phyloP scores from a whole-genome alignment of 2,113 vertebrate genomes.

The Pipra filicauda region DNA sequence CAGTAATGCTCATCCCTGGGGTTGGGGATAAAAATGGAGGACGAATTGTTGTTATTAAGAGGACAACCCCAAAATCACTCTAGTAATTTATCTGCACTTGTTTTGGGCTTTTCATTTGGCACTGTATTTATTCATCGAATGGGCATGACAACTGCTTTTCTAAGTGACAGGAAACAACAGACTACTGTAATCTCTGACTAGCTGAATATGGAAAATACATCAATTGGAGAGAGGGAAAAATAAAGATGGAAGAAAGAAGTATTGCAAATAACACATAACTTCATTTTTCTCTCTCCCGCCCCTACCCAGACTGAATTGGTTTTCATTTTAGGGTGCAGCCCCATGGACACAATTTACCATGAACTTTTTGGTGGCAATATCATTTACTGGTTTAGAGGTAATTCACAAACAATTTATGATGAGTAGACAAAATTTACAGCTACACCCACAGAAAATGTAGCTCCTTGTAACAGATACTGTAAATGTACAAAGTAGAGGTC shows the following conservation, averaged over 20 bases:
- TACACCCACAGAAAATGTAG: not conserved
- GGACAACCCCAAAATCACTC: constrained; percentile 13
- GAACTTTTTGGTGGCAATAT: not conserved
- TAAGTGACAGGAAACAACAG: not conserved
- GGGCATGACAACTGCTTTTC: not conserved
- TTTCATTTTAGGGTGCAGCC: not conserved
- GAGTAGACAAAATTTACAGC: not conserved
- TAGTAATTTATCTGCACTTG: not conserved
- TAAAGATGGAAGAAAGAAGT: not conserved
- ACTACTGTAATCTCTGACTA: not conserved
- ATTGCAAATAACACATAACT: not conserved
- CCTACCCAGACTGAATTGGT: not conserved
- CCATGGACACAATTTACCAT: not conserved
- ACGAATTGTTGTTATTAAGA: not conserved
- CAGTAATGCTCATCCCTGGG: not conserved
- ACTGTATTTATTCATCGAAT: not conserved
- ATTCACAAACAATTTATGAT: not conserved
- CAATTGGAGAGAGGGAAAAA: not conserved
- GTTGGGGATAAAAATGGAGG: not conserved
- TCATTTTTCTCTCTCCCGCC: not conserved
- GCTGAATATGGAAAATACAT: not conserved
- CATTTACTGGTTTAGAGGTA: not conserved
- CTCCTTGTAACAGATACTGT: not conserved
- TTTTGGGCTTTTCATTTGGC: constrained; percentile 6
- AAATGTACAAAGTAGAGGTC: not conserved